Percentiles rank a stretch among this genome's conserved stretches.
Conservation (phyloP, 2,113 vertebrate genomes). For the Castor canadensis region DNA sequence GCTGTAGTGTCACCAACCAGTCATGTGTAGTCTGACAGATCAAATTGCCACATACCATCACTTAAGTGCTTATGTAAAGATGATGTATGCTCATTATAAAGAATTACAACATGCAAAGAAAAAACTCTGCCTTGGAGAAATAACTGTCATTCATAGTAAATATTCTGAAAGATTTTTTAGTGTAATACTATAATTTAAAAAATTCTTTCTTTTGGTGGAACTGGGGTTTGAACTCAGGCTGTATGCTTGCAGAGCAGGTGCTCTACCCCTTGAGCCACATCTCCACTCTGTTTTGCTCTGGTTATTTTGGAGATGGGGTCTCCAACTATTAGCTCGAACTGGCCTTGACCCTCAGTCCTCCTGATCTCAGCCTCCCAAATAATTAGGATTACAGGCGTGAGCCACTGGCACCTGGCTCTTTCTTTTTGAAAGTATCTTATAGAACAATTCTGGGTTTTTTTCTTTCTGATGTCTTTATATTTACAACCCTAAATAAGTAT, state of each 20-base stretch:
- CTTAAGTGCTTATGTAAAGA: not conserved
- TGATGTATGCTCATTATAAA: not conserved
- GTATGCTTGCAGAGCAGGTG: too few species aligned
- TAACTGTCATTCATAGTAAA: not conserved
- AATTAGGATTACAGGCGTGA: too few species aligned
- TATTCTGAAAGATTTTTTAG: not conserved
- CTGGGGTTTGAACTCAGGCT: too few species aligned
- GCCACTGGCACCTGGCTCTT: too few species aligned
- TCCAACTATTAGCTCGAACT: too few species aligned
- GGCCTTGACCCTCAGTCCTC: too few species aligned
- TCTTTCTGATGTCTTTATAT: not conserved
- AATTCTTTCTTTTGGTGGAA: not conserved
- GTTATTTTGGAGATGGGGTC: too few species aligned
- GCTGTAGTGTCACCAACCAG: not conserved
- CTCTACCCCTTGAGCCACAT: too few species aligned
- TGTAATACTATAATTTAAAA: constrained; percentile 23
- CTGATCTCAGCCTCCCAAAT: too few species aligned
- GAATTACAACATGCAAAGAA: not conserved
- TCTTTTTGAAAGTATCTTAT: not conserved
- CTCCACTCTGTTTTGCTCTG: too few species aligned
- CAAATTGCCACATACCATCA: not conserved
- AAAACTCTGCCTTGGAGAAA: not conserved
- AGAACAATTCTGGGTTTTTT: constrained; percentile 30
- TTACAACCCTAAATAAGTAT: not conserved
- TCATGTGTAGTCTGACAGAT: not conserved